phyloP scores from a whole-genome alignment of 1,140 invertebrate species.

The Lucilia cuprina region DNA sequence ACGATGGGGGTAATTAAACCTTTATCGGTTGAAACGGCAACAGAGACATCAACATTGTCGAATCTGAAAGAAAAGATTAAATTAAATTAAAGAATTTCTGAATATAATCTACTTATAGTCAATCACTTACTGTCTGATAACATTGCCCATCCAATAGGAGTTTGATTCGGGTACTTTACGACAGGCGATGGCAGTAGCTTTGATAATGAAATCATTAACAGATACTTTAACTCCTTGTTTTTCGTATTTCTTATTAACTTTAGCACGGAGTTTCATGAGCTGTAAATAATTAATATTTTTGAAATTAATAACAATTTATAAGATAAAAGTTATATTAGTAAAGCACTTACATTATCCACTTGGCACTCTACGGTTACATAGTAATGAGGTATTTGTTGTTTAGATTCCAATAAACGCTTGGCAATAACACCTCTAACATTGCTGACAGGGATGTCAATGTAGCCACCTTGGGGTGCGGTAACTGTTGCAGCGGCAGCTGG shows the following conservation, averaged over 20 bases:
- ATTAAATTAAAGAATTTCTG: conserved; percentile 19
- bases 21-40: conserved; percentile 94
- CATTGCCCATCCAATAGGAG: conserved; percentile 93
- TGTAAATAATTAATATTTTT: conserved; percentile 45
- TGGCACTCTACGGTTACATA: conserved; percentile 89
- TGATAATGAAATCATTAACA: conserved; percentile 97
- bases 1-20: conserved; percentile 98
- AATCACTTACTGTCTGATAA: conserved; percentile 86
- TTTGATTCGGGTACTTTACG: conserved; percentile 94
- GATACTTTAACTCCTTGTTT: conserved; percentile 88
- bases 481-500: conserved; percentile 54
- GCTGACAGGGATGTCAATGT: conserved; percentile 84
- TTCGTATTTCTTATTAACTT: conserved; percentile 80
- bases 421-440: conserved; percentile 91
- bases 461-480: conserved; percentile 64
- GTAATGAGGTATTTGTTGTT: conserved; percentile 95
- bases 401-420: conserved; percentile 89
- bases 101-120: background rate
- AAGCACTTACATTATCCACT: conserved; percentile 73
- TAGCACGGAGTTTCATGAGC: conserved; percentile 70
- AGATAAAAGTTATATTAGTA: background rate
- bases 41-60: conserved; percentile 91
- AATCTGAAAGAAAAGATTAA: conserved; percentile 66
- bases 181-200: conserved; percentile 91
- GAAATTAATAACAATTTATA: background rate